Conservation (phyloP, 2,113 vertebrate species). For the Saguinus imperator region DNA sequence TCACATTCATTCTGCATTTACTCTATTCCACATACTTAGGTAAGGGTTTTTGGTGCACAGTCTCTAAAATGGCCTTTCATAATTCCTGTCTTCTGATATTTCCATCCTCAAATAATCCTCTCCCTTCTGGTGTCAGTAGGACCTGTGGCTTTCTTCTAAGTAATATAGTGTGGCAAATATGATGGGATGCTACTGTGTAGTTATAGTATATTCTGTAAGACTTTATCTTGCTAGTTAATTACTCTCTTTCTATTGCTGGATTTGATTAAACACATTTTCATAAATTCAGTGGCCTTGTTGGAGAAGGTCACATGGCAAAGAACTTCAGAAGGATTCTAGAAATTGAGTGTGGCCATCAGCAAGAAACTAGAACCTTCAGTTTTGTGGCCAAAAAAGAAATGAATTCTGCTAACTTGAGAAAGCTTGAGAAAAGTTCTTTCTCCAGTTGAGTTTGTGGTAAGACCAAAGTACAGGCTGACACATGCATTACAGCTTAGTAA, state of each 20-base stretch:
- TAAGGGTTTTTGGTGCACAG: background rate
- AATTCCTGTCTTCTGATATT: background rate
- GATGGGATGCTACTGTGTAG: background rate
- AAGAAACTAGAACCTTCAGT: background rate
- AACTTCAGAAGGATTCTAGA: background rate
- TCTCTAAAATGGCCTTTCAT: background rate
- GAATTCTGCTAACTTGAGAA: background rate
- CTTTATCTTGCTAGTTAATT: background rate
- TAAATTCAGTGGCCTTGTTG: background rate
- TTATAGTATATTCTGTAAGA: background rate
- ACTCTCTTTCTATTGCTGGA: background rate
- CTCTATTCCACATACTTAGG: background rate
- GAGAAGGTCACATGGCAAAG: background rate
- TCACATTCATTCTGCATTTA: background rate
- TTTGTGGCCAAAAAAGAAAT: background rate
- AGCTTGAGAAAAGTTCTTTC: background rate
- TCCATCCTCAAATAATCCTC: background rate
- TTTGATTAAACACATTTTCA: background rate
- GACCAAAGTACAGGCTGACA: background rate
- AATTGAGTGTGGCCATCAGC: background rate
- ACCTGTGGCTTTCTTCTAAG: background rate
- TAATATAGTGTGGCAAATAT: background rate
- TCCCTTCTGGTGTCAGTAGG: background rate
- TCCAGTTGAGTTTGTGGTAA: background rate
- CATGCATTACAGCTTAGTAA: background rate